A percentile compares a stretch with the other conserved stretches of the same genome.
phyloP scores from a whole-genome alignment of 2,888 invertebrate species.

The Drosophila setosimentum region DNA sequence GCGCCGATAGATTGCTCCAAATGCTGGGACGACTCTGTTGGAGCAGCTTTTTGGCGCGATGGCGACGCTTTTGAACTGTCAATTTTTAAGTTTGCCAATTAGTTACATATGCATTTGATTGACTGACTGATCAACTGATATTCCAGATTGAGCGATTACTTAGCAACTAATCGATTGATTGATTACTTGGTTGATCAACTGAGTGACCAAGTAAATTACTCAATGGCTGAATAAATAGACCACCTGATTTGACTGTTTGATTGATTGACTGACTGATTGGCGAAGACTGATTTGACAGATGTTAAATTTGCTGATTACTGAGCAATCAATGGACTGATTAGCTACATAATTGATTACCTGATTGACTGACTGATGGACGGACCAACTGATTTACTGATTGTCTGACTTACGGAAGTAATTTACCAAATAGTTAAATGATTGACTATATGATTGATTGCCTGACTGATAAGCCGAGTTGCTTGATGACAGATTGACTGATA shows the following conservation, averaged over 20 bases:
- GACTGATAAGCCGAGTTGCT: not conserved
- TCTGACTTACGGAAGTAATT: too few species aligned
- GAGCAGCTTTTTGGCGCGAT: conserved; percentile 89
- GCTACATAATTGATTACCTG: not conserved
- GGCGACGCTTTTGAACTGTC: conserved; percentile 88
- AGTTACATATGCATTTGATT: not conserved
- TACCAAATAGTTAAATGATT: too few species aligned
- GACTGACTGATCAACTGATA: not conserved
- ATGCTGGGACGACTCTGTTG: conserved; percentile 86
- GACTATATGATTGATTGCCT: too few species aligned
- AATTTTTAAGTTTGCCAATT: conserved; percentile 20
- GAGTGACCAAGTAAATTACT: not conserved
- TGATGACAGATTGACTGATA: not conserved
- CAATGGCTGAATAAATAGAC: not conserved
- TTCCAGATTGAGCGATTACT: not conserved
- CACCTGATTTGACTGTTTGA: not conserved
- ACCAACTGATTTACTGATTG: not conserved
- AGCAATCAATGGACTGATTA: not conserved
- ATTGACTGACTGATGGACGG: not conserved
- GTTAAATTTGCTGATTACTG: not conserved
- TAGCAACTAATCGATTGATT: not conserved
- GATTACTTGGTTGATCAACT: not conserved
- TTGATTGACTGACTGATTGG: not conserved
- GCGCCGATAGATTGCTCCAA: conserved; percentile 93
- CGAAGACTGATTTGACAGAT: not conserved